Conservation (phyloP, 2,113 vertebrate species). For the Numida meleagris region DNA sequence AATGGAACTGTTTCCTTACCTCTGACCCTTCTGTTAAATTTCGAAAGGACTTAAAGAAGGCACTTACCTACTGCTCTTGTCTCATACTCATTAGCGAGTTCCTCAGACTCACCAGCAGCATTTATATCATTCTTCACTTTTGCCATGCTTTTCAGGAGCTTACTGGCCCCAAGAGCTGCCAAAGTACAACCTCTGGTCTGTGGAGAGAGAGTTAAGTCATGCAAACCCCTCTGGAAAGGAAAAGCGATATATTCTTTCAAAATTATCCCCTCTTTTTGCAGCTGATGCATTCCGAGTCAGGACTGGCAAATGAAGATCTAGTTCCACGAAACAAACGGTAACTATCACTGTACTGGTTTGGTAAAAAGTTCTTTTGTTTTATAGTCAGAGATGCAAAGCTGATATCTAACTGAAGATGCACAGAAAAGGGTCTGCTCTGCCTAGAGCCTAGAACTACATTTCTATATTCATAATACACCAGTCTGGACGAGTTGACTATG, state of each 20-base stretch:
- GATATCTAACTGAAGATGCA: background rate
- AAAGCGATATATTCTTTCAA: background rate
- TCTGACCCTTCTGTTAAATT: background rate
- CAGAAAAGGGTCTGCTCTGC: background rate
- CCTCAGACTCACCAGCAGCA: slow-evolving; percentile 84
- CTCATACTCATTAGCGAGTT: slow-evolving; percentile 90
- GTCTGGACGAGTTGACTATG: rapidly evolving
- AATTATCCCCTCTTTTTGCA: background rate
- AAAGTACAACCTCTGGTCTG: slow-evolving; percentile 87
- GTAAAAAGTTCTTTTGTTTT: background rate
- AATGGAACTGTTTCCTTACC: background rate
- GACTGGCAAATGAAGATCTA: background rate
- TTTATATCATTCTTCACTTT: slow-evolving; percentile 87
- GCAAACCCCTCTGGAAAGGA: background rate
- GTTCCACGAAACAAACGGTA: background rate
- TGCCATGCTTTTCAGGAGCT: slow-evolving; percentile 92
- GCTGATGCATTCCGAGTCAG: background rate
- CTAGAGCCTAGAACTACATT: no score
- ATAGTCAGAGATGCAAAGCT: no score
- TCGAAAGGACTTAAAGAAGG: background rate
- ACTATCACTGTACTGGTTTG: background rate
- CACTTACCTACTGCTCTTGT: slow-evolving; percentile 88
- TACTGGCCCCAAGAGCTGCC: slow-evolving; percentile 92
- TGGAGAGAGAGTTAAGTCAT: background rate
- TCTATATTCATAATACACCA: background rate